Evolutionary conservation across 2,888 invertebrate species (phyloP).

Genomic region (Sinopyrophorus schimmeli): DNA sequence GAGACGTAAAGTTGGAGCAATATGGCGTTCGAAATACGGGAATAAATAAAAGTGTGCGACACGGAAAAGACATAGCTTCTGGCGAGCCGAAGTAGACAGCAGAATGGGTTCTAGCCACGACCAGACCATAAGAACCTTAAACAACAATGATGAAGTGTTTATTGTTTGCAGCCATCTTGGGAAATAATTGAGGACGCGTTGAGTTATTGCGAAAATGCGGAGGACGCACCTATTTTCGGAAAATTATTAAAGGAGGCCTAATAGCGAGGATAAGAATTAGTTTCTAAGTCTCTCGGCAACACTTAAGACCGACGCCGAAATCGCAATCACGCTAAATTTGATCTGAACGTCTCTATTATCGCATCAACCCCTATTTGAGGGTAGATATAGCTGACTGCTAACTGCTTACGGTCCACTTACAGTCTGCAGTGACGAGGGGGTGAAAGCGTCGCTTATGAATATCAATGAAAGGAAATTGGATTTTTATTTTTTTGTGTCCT

Average conservation of each 20-base stretch:
- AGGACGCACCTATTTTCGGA: too few relatives aligned
- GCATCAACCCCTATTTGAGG: slow-evolving; percentile 44
- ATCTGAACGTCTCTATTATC: slow-evolving; percentile 52
- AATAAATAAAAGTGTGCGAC: slow-evolving; percentile 42
- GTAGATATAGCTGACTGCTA: slow-evolving; percentile 42
- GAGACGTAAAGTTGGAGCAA: slow-evolving; percentile 31
- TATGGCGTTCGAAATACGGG: slow-evolving; percentile 29
- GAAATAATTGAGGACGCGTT: slow-evolving; percentile 34
- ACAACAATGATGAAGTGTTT: slow-evolving; percentile 41
- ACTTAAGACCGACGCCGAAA: slow-evolving; percentile 27
- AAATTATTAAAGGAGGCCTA: too few relatives aligned
- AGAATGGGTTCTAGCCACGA: slow-evolving; percentile 52
- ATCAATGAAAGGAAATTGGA: slow-evolving; percentile 47
- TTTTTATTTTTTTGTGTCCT: slow-evolving; percentile 43
- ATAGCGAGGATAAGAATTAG: slow-evolving; percentile 30
- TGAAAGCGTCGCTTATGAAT: slow-evolving; percentile 29
- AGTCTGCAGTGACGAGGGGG: slow-evolving; percentile 30
- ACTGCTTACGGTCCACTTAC: slow-evolving; percentile 36
- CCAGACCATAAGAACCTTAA: slow-evolving; percentile 41
- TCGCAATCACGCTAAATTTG: slow-evolving; percentile 49
- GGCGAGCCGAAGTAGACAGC: slow-evolving; percentile 46
- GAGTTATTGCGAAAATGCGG: slow-evolving; percentile 28
- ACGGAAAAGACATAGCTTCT: slow-evolving; percentile 51
- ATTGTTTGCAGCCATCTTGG: slow-evolving; percentile 35
- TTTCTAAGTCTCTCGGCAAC: slow-evolving; percentile 23